Conservation (phyloP, 2,888 invertebrate genomes). For the Epirrhoe tristata region DNA sequence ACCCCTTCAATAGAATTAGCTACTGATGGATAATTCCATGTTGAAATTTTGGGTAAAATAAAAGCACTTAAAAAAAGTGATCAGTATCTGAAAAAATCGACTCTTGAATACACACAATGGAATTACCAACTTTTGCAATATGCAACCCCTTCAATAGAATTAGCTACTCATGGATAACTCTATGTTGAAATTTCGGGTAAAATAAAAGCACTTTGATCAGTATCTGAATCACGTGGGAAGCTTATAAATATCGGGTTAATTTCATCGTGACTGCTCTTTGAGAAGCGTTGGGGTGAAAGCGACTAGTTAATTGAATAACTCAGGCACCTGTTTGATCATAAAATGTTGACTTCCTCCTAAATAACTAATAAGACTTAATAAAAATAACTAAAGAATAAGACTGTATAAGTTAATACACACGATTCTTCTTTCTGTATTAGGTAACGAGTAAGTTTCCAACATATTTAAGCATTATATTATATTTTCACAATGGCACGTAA, state of each 20-base stretch:
- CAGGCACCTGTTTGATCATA: not conserved
- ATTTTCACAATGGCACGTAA: too few species aligned
- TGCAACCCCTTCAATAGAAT: not conserved
- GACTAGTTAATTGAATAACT: conserved; percentile 25
- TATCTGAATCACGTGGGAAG: conserved; percentile 6
- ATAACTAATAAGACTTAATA: not conserved
- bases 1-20: not conserved
- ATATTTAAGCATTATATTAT: too few species aligned
- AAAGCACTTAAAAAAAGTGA: conserved; percentile 25
- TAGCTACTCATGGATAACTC: not conserved
- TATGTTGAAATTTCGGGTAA: not conserved
- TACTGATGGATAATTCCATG: not conserved
- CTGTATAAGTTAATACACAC: too few species aligned
- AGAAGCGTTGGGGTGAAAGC: conserved; percentile 23
- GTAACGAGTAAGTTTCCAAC: too few species aligned
- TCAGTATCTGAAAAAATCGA: conserved; percentile 9
- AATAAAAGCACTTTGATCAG: conserved; percentile 20
- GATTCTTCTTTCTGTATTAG: too few species aligned
- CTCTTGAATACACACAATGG: not conserved
- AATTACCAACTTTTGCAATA: not conserved
- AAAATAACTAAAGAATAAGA: too few species aligned
- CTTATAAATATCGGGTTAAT: conserved; percentile 26
- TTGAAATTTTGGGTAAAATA: not conserved
- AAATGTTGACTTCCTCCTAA: conserved; percentile 7
- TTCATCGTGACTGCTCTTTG: conserved; percentile 25